Evolutionary conservation across 92 coral and sea anemone species (phyloP).

Genomic region (Metridium senile): DNA sequence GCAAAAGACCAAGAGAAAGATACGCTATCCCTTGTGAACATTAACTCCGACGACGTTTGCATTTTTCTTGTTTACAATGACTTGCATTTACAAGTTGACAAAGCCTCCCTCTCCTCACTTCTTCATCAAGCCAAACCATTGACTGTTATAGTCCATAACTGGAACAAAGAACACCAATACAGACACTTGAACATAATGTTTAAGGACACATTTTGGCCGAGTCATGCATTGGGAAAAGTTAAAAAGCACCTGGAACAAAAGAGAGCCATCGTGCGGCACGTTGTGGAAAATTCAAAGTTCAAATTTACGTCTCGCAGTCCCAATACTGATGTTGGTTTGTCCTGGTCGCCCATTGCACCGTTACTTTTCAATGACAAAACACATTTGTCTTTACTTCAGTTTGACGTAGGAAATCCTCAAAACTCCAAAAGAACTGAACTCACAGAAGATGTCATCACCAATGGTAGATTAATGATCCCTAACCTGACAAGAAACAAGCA

Average conservation of each 20-base stretch:
- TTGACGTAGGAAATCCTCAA: neutral
- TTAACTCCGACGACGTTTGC: conserved; percentile 47
- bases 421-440: neutral
- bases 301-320: neutral
- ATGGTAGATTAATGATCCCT: neutral
- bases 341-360: neutral
- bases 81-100: conserved; percentile 34
- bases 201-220: conserved; percentile 44
- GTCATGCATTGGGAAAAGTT: neutral
- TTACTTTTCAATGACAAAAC: neutral
- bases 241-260: conserved; percentile 2
- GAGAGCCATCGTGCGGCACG: neutral
- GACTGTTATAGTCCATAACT: conserved; percentile 38
- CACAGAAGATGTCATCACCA: neutral
- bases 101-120: conserved; percentile 13
- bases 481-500: conserved; percentile 1
- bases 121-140: conserved; percentile 35
- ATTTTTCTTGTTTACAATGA: conserved; percentile 44
- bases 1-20: conserved; percentile 53
- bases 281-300: neutral
- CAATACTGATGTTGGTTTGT: neutral
- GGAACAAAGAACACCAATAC: conserved; percentile 35
- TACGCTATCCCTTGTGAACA: conserved; percentile 41
- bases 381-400: neutral
- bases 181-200: conserved; percentile 42